Percentiles rank a stretch among this genome's conserved stretches.
phyloP scores from a whole-genome alignment of 2,797 vertebrate genomes.

The Microctenopoma stevenorrisi region DNA sequence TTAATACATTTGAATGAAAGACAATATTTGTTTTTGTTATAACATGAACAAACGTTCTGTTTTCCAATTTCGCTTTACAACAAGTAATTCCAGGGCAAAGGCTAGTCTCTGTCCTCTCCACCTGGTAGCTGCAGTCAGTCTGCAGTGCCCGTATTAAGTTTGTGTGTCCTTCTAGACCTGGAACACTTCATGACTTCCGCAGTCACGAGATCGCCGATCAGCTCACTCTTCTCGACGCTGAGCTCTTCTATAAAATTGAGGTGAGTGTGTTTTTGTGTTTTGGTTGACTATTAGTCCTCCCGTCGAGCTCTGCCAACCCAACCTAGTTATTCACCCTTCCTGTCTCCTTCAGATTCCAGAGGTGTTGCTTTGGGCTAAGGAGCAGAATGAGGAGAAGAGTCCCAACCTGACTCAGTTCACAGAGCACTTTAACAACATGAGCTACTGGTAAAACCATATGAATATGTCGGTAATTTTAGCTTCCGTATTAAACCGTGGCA shows the following conservation, averaged over 20 bases:
- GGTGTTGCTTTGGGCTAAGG: constrained; percentile 98
- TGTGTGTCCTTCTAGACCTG: constrained; percentile 85
- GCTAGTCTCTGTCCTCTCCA: not conserved
- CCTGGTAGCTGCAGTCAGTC: too few species aligned
- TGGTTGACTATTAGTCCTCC: not conserved
- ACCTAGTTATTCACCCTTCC: not conserved
- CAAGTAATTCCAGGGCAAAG: not conserved
- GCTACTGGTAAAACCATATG: constrained; percentile 90
- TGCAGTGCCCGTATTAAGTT: not conserved
- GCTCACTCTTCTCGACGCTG: constrained; percentile 95
- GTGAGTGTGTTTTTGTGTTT: constrained; percentile 54
- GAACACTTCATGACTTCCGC: constrained; percentile 97
- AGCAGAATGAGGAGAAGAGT: constrained; percentile 99
- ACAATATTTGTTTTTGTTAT: not conserved
- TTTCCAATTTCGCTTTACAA: not conserved
- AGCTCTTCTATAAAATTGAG: constrained; percentile 99
- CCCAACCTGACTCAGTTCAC: constrained; percentile 99
- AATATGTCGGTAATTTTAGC: not conserved
- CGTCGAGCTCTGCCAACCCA: not conserved
- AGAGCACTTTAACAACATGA: constrained; percentile 99
- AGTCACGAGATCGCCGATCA: constrained; percentile 98
- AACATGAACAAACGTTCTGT: not conserved
- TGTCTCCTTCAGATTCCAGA: constrained; percentile 90
- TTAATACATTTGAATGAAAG: too few species aligned
- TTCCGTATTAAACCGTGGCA: not conserved